These are phyloP conservation scores for Cotesia chilonis DNA, from an alignment of 1,140 invertebrate genomes.

Conservation along the genomic window DNA sequence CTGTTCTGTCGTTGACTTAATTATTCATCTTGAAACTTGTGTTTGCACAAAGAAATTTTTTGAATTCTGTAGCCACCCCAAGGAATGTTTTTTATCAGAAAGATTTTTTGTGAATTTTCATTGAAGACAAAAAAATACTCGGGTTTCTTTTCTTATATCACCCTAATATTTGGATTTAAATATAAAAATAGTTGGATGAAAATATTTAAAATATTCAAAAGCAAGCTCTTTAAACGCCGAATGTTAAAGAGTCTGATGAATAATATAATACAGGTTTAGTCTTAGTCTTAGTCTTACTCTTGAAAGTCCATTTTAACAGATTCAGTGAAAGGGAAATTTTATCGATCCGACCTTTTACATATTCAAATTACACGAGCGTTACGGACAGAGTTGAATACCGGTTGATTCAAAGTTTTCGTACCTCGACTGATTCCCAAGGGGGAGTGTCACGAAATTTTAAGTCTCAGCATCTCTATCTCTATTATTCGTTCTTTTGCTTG, in stretches of 20 bases:
- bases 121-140: too few species aligned
- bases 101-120: too few species aligned
- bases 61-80: too few species aligned
- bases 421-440: neutral
- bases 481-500: constrained; percentile 25
- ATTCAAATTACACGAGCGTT: constrained; percentile 41
- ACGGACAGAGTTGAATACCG: constrained; percentile 38
- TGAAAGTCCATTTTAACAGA: constrained; percentile 39
- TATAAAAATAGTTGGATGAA: neutral
- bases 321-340: constrained; percentile 41
- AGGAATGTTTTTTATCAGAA: too few species aligned
- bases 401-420: constrained; percentile 45
- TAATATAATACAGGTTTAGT: neutral
- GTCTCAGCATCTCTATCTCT: constrained; percentile 7
- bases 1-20: neutral
- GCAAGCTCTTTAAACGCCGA: neutral
- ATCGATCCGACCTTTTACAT: constrained; percentile 45
- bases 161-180: too few species aligned
- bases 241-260: constrained; percentile 2
- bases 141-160: too few species aligned
- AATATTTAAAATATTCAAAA: constrained; percentile 4
- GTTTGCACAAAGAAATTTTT: too few species aligned
- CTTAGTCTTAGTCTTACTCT: constrained; percentile 7
- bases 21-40: too few species aligned
- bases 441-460: constrained; percentile 31